Evolutionary conservation across 2,797 vertebrate species (phyloP).

Genomic region (Paedocypris micromegethes): DNA sequence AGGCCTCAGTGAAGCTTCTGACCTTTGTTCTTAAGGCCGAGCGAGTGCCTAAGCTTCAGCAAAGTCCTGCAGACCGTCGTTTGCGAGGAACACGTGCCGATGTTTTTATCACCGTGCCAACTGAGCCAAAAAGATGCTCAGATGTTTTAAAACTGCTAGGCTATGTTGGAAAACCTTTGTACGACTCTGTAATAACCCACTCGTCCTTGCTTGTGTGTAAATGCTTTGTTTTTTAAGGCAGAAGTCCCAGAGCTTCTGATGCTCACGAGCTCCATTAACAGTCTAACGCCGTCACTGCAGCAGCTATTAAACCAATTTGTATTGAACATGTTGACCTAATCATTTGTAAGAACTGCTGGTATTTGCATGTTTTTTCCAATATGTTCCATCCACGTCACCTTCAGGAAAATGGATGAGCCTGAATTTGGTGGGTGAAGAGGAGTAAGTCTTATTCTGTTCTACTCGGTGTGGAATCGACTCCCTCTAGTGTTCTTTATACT

Average conservation of each 20-base stretch:
- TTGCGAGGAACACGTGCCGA: conserved; percentile 3
- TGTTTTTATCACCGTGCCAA: conserved; percentile 29
- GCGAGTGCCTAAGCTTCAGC: conserved; percentile 29
- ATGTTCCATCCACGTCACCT: too few relatives aligned
- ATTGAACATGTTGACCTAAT: not conserved
- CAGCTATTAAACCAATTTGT: not conserved
- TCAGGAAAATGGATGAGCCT: conserved; percentile 56
- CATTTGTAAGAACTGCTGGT: not conserved
- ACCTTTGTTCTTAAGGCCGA: conserved; percentile 8
- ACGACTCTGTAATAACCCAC: not conserved
- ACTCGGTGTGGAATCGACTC: conserved; percentile 6
- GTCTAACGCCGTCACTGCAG: not conserved
- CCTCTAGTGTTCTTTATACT: conserved; percentile 31
- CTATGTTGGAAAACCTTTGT: conserved; percentile 18
- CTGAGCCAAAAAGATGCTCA: conserved; percentile 7
- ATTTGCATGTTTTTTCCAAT: too few relatives aligned
- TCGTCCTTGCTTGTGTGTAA: conserved; percentile 10
- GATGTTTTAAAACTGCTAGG: conserved; percentile 21
- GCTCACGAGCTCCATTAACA: not conserved
- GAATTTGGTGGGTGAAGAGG: conserved; percentile 48
- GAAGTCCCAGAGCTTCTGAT: conserved; percentile 3
- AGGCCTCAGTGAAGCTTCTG: not conserved
- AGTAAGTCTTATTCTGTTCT: not conserved
- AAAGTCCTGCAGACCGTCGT: conserved; percentile 20
- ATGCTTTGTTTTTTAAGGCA: conserved; percentile 8